Percentiles rank a stretch among this genome's conserved stretches.
These are phyloP conservation scores for Tortrix viridana DNA, from an alignment of 2,888 invertebrate genomes.

Conservation along the genomic window DNA sequence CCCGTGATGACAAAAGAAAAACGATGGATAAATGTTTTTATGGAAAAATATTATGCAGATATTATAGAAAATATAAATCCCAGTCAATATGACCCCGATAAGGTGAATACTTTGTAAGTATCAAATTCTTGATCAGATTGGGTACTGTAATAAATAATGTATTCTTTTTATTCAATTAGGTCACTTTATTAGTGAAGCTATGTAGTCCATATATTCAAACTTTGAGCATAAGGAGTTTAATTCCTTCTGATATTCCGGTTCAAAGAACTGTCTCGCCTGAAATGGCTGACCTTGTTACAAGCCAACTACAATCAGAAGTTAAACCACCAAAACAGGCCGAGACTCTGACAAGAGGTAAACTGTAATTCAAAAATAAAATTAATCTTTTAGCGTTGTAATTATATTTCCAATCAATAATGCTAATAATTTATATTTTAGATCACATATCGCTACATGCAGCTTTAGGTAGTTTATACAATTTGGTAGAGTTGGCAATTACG, in stretches of 20 bases:
- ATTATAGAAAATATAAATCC: slow-evolving; percentile 79
- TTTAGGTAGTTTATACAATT: slow-evolving; percentile 70
- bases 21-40: slow-evolving; percentile 73
- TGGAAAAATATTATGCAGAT: slow-evolving; percentile 75
- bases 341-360: slow-evolving; percentile 58
- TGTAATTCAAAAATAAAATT: too few species aligned
- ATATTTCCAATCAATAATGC: too few species aligned
- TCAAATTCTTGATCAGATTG: too few species aligned
- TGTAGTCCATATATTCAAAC: slow-evolving; percentile 75
- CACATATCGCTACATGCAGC: slow-evolving; percentile 80
- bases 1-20: slow-evolving; percentile 56
- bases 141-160: slow-evolving; percentile 1
- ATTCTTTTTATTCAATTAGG: slow-evolving; percentile 49
- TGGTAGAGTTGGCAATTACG: slow-evolving; percentile 73
- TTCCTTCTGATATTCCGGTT: slow-evolving; percentile 72
- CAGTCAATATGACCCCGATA: slow-evolving; percentile 77
- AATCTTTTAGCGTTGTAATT: too few species aligned
- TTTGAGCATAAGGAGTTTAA: slow-evolving; percentile 68
- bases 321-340: slow-evolving; percentile 19
- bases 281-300: slow-evolving; percentile 73
- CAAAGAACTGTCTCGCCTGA: slow-evolving; percentile 75
- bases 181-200: slow-evolving; percentile 70
- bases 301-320: slow-evolving; percentile 42
- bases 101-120: slow-evolving; percentile 50
- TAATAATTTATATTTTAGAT: slow-evolving; percentile 56